Evolutionary conservation across 2,888 invertebrate genomes (phyloP).

Genomic region (Plagodis pulveraria): DNA sequence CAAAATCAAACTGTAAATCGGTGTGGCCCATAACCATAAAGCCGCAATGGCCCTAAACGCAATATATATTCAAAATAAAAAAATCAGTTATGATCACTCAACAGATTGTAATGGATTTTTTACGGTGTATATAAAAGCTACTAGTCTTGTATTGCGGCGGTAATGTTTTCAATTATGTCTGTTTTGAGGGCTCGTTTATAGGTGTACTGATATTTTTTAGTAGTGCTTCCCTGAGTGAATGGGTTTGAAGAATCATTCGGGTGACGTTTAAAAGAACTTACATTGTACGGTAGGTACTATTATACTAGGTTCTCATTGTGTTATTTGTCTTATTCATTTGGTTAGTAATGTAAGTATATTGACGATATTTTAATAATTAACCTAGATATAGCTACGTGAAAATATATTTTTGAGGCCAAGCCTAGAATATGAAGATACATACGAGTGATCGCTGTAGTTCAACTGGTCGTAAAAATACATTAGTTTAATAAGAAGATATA

Average conservation of each 20-base stretch:
- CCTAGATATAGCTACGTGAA: no score
- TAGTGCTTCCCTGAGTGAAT: constrained; percentile 1
- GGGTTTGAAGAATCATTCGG: not conserved
- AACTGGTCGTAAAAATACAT: no score
- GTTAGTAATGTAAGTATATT: no score
- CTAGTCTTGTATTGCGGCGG: constrained; percentile 17
- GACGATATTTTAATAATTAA: no score
- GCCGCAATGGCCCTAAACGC: constrained; percentile 9
- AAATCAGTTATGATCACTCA: constrained; percentile 35
- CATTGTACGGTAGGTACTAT: no score
- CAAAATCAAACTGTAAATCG: not conserved
- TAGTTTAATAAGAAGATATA: no score
- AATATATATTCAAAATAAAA: constrained; percentile 26
- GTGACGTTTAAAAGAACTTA: no score
- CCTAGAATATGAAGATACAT: no score
- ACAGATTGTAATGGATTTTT: constrained; percentile 32
- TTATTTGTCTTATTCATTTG: no score
- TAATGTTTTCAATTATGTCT: constrained; percentile 20
- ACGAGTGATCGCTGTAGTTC: no score
- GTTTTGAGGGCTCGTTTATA: constrained; percentile 14
- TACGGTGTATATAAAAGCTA: constrained; percentile 31
- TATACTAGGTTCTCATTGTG: no score
- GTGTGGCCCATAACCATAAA: not conserved
- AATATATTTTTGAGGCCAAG: no score
- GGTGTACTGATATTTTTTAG: constrained; percentile 8